These are phyloP conservation scores for Laupala kohalensis DNA, from an alignment of 1,140 invertebrate genomes.

Conservation along the genomic window DNA sequence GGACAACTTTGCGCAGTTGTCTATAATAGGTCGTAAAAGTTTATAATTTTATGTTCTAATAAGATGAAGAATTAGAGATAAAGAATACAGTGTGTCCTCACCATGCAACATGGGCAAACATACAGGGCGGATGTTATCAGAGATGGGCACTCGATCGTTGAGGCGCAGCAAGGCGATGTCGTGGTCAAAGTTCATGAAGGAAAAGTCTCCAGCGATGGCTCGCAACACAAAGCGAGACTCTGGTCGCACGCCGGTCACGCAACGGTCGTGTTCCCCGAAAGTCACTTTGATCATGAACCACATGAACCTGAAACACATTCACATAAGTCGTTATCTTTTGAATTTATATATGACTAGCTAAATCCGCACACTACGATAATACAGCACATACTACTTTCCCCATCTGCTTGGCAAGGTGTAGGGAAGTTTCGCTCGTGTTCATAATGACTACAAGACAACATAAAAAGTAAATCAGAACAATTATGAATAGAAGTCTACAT, in stretches of 20 bases:
- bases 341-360: background rate
- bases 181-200: slow-evolving; percentile 68
- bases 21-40: no score
- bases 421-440: no score
- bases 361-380: no score
- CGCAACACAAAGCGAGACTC: slow-evolving; percentile 62
- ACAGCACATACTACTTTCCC: no score
- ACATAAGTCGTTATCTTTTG: background rate
- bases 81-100: no score
- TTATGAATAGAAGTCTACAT: no score
- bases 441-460: no score
- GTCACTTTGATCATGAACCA: slow-evolving; percentile 83
- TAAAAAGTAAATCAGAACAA: no score
- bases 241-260: slow-evolving; percentile 47
- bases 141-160: slow-evolving; percentile 59
- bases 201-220: slow-evolving; percentile 61
- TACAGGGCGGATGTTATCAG: slow-evolving; percentile 58
- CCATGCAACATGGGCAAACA: slow-evolving; percentile 56
- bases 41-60: no score
- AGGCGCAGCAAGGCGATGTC: slow-evolving; percentile 69
- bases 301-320: slow-evolving; percentile 60
- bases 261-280: slow-evolving; percentile 71
- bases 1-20: no score
- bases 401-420: no score
- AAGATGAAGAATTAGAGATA: no score